Evolutionary conservation across 2,113 vertebrate species (phyloP), one percentile per base, ranked within the genome.

Genomic region (Cinclus cinclus): DNA sequence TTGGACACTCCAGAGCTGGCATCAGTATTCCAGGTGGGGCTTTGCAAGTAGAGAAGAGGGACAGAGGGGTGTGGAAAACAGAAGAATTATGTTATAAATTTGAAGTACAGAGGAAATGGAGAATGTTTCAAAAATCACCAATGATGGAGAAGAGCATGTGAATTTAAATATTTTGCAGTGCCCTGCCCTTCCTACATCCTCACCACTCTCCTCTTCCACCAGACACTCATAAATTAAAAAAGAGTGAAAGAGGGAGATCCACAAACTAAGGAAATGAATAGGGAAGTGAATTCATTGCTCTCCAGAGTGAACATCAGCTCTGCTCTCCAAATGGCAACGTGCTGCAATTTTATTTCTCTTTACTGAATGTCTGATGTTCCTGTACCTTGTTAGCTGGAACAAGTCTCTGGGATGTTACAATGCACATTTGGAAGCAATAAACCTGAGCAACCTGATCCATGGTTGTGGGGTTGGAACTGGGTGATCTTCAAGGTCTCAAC

Each of bases 141-240:
- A 20, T 0, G 1, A 30, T 7, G 19, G 50, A 74, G 23, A 15
- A 46, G 10, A 49, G 2, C 2, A 15, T 0, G 8, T 31, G 11
- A 12, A 14, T 39, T 90, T 35, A 35, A 3, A 5, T 6, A 6
- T 31, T 71, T 31, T 56, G 9, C 15, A 39, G 15, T 7, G 10
- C 10, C 9, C 4, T 3, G 2, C 24, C 5, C 25, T 60, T 69
- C 49, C 15, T 79, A 37, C 25, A 56, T 21, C 25, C 8, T 14
- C 49, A 52, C 7, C 7, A 3, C 28, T 41, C 60, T 39, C 27
- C 27, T 89, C 49, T 44, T 68, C 35, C 13, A 37, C 7, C 22
- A 47, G 17, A 28, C 16, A 7, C 19, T 46, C 31, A 27, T 4
- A 3, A 53, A 74, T 22, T 15, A 19, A 13, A 20, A 10, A 39